Evolutionary conservation across 2,888 invertebrate species (phyloP), one percentile per base, ranked within the genome.

Genomic region (Panorpa germanica): DNA sequence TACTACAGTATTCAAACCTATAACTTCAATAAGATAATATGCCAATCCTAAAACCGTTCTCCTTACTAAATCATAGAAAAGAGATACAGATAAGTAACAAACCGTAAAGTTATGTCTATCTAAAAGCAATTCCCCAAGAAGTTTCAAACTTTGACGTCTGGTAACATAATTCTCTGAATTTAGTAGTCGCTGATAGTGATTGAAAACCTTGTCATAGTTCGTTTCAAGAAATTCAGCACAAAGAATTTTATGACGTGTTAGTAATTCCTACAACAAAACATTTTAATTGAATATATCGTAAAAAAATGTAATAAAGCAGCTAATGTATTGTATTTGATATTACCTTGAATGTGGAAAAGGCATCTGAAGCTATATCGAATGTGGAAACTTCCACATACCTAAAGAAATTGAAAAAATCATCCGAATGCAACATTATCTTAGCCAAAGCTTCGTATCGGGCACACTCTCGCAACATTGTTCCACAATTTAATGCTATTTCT

Each of bases 281-380:
- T 14, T 20, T 28, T 18, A 13, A 4, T 31, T 22, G 26, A 18
- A 11, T 26, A n/a, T 6, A 8, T 26, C 7, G 15, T 19, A 10
- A 10, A 25, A 28, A n/a, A 32, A 14, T 16, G 4, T 16, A 2
- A 4, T 21, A n/a, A 21, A 33, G 20, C 13, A 19, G 24, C 4
- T 2, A 28, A 18, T 30, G n/a, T n/a, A n/a, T n/a, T n/a, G n/a
- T n/a, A n/a, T n/a, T n/a, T n/a, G n/a, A n/a, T n/a, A 38, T 40
- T 55, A 90, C 93, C 78, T 99, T 99, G 69, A 99, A 98, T 43
- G 98, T 98, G 54, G 96, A 91, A 66, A 99, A 99, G 61, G 98
- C 98, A 76, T 99, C 98, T 42, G 96, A 96, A 53, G 98, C 98
- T 53, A 99, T 96, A 70, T 99, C 98, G 68, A 99, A 99, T 42